Evolutionary conservation across 2,797 vertebrate genomes (phyloP), one percentile per base, ranked within the genome.

Genomic region (Sorex maritimensis): DNA sequence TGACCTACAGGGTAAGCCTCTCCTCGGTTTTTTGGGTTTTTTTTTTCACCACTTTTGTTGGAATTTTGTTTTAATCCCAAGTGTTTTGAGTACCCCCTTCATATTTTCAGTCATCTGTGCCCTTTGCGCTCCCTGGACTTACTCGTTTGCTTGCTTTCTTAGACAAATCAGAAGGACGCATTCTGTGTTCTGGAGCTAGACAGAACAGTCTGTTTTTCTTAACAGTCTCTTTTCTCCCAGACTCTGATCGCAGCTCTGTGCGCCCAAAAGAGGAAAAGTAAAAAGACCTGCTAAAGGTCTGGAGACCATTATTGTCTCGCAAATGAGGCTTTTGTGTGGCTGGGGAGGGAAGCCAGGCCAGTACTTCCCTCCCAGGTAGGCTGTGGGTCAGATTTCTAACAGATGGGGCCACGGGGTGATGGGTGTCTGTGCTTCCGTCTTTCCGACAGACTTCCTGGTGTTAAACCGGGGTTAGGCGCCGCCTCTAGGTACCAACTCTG

Each of bases 331-430:
- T 73, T 30, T 8, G 65, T 46, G 74, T 74, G 1, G 0, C n/a
- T 61, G 58, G 46, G 38, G 73, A 65, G 69, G 82, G 81, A 85
- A 49, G 12, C 28, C 0, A 1, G 11, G 49, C 38, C 38, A 65
- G 81, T 28, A 44, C 75, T 93, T 91, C 89, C 13, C 77, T 85
- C 90, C 84, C 65, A 4, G 88, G 68, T 44, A 78, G 71, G 38
- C 7, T 26, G 63, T 13, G 38, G 68, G 88, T 93, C 73, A 6
- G 23, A 89, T 96, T 94, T 94, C 94, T 74, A 86, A 72, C 93
- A 95, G 90, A 93, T 88, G 88, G 82, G 10, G 46, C 34, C 38
- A 23, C 0, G 5, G 46, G 30, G 24, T 19, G 4, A 14, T 41
- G 21, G 11, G 15, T 61, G 88, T 89, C 71, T 24, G 81, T 17